These are phyloP conservation scores for Aromia moschata DNA, from an alignment of 2,888 invertebrate genomes.

Conservation along the genomic window DNA sequence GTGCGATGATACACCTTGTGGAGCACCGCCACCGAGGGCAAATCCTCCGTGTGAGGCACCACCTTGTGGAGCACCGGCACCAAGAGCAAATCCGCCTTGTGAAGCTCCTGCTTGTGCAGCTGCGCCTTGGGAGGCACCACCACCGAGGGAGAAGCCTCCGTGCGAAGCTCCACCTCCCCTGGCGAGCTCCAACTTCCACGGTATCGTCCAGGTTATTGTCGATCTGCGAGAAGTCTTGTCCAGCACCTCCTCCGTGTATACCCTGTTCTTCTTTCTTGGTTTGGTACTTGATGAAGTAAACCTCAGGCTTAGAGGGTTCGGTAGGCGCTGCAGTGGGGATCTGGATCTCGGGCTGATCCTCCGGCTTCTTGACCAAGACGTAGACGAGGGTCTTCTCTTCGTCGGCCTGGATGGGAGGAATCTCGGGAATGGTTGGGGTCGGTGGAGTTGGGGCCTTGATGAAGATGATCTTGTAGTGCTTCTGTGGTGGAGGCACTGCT, in stretches of 20 bases:
- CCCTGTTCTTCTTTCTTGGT: slow-evolving; percentile 66
- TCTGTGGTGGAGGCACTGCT: slow-evolving; percentile 76
- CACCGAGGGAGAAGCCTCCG: slow-evolving; percentile 43
- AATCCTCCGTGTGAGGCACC: neutral
- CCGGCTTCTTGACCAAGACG: slow-evolving; percentile 88
- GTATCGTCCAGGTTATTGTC: slow-evolving; percentile 8
- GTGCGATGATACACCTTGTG: slow-evolving; percentile 8
- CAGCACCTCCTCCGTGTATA: slow-evolving; percentile 42
- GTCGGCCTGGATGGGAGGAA: slow-evolving; percentile 80
- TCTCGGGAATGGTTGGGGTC: slow-evolving; percentile 79
- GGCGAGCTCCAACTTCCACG: slow-evolving; percentile 20
- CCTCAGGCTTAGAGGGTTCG: slow-evolving; percentile 88
- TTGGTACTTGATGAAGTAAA: slow-evolving; percentile 89
- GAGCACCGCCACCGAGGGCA: slow-evolving; percentile 2
- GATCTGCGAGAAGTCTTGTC: neutral
- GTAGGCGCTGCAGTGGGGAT: slow-evolving; percentile 82
- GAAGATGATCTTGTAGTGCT: slow-evolving; percentile 91
- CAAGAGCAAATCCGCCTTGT: too few species aligned
- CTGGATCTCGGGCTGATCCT: slow-evolving; percentile 81
- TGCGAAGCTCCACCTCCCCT: neutral
- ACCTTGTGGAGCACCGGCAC: neutral
- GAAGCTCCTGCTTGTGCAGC: too few species aligned
- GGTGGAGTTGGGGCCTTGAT: slow-evolving; percentile 72
- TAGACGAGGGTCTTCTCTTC: slow-evolving; percentile 90
- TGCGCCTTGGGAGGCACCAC: slow-evolving; percentile 20